Evolutionary conservation across 1,140 invertebrate genomes (phyloP), one percentile per base, ranked within the genome.

Genomic region (Heterodera schachtii): DNA sequence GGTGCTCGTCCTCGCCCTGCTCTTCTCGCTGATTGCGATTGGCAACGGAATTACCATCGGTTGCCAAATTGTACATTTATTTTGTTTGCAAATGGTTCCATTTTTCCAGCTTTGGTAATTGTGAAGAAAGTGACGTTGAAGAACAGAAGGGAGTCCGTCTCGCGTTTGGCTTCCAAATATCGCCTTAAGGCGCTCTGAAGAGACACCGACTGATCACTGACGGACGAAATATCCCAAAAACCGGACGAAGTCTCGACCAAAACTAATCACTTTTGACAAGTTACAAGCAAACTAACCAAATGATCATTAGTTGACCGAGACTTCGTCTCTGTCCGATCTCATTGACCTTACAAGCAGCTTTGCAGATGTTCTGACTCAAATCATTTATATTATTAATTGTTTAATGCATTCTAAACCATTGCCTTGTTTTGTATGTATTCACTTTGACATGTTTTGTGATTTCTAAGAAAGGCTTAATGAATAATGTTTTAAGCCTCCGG

Each of bases 21-120:
- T 89, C 9, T 89, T 89, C 77, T 73, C 83, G 43, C n/a, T 88
- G 21, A 84, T 89, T 57, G 82, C 81, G 44, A 73, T 78, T 70
- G 87, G 87, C 60, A 89, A 89, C 73, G 75, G 86, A 21, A 74
- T 87, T 16, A 89, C 88, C 57, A 82, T 66, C 31, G 73, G 52
- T 77, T 79, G 11, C 16, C 13, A 9, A 16, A 16, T 60, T 4
- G 57, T 81, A 8, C 52, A 31, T 67, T 67, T 4, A 69, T 71
- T 71, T 73, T 78, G 52, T 73, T 19, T 11, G 4, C 44, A 52
- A 52, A 52, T 52, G 49, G 9, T 11, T 7, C 31, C 31, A 52
- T 52, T 71, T 46, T 19, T 19, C 41, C 31, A 71, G 69, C n/a
- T 13, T 19, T 80, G 31, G 84, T 85, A 9, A 70, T 85, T n/a